Evolutionary conservation across 2,888 invertebrate species (phyloP).

Genomic region (Ceramica pisi): DNA sequence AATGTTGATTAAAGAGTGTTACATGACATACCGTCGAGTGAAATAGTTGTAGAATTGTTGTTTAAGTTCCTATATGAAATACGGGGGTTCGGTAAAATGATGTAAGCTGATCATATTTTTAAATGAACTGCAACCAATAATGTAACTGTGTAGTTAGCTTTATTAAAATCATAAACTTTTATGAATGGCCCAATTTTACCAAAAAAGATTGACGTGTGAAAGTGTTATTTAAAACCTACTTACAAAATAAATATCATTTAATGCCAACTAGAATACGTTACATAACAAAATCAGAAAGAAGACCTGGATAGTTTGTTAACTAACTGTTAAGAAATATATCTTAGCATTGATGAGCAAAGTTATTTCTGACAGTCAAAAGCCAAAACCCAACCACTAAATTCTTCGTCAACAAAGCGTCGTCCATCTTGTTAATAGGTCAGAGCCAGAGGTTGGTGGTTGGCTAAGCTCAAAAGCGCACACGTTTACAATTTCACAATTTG

Average conservation of each 20-base stretch:
- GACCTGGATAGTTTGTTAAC: neutral
- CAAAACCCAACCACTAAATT: slow-evolving; percentile 37
- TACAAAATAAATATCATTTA: no score
- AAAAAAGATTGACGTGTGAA: no score
- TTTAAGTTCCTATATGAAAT: neutral
- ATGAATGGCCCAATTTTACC: no score
- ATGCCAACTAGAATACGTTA: neutral
- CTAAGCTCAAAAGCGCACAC: slow-evolving; percentile 68
- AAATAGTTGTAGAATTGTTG: slow-evolving; percentile 2
- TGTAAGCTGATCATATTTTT: neutral
- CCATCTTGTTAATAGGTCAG: slow-evolving; percentile 68
- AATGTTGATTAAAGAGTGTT: slow-evolving; percentile 45
- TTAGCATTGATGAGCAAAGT: no score
- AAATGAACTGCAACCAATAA: neutral
- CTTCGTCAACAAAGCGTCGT: slow-evolving; percentile 39
- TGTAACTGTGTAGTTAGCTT: neutral
- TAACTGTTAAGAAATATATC: no score
- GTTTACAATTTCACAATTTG: slow-evolving; percentile 90
- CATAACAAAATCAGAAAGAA: neutral
- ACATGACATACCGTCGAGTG: slow-evolving; percentile 16
- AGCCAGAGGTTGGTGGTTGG: slow-evolving; percentile 63
- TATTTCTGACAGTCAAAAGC: slow-evolving; percentile 16
- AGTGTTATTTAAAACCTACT: no score
- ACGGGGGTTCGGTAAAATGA: neutral
- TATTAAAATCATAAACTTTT: neutral